Conservation (phyloP, 2,797 vertebrate genomes). For the Parauchenoglanis ngamensis region DNA sequence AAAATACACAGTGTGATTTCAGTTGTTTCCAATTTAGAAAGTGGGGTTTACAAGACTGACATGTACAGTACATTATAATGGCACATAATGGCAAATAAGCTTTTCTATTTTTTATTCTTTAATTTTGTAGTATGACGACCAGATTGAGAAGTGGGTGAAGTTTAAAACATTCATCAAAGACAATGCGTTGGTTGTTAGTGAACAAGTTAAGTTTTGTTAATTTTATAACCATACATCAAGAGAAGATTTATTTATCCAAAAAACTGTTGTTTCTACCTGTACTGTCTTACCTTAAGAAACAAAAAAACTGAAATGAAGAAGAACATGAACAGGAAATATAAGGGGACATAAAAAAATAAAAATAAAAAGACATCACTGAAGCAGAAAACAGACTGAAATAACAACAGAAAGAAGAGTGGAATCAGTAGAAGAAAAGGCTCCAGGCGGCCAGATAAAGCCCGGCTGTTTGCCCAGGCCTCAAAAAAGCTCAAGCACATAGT, state of each 20-base stretch:
- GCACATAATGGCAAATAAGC: not conserved
- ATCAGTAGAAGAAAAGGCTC: constrained; percentile 32
- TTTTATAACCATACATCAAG: not conserved
- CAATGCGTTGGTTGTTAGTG: not conserved
- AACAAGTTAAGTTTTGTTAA: not conserved
- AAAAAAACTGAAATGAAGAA: not conserved
- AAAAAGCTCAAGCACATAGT: constrained; percentile 45
- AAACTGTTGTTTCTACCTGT: not conserved
- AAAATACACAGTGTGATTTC: not conserved
- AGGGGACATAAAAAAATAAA: not conserved
- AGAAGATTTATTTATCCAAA: not conserved
- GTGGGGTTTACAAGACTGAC: not conserved
- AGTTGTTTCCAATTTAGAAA: not conserved
- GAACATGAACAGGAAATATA: not conserved
- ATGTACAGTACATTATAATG: not conserved
- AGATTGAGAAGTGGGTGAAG: not conserved
- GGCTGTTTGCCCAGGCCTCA: constrained; percentile 45
- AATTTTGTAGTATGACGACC: not conserved
- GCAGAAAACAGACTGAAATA: constrained; percentile 24
- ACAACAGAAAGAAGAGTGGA: constrained; percentile 42
- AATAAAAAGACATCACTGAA: constrained; percentile 25
- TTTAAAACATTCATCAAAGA: not conserved
- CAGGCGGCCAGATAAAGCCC: constrained; percentile 47
- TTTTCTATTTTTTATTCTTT: not conserved
- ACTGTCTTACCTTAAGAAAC: not conserved